Conservation (phyloP, 2,113 vertebrate species). For the Jaculus jaculus region DNA sequence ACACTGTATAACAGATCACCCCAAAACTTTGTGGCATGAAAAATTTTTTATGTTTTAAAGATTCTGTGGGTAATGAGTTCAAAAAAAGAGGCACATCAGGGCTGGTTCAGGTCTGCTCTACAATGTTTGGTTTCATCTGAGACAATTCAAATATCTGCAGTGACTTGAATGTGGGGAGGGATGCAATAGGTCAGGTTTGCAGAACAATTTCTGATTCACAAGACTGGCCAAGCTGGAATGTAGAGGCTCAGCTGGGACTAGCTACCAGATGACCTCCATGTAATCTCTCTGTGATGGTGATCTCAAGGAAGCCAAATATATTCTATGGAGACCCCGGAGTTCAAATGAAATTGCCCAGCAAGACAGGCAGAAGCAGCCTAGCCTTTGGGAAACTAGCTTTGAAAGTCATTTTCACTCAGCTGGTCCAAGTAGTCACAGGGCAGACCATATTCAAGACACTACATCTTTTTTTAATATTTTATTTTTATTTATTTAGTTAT, state of each 20-base stretch:
- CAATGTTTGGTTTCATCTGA: neutral
- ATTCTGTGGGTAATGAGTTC: neutral
- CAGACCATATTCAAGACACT: neutral
- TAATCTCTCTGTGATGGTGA: neutral
- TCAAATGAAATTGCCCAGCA: neutral
- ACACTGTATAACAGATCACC: neutral
- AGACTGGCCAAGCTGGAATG: too few relatives aligned
- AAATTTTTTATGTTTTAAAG: neutral
- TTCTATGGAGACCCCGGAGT: neutral
- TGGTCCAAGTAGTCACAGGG: neutral
- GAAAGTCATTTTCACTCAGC: neutral
- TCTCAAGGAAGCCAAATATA: neutral
- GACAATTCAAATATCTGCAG: neutral
- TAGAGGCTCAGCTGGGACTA: too few relatives aligned
- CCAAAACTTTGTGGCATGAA: neutral
- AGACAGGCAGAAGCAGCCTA: too few relatives aligned
- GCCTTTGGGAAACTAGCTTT: too few relatives aligned
- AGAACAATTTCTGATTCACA: neutral
- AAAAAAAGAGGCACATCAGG: neutral
- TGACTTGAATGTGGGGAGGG: neutral
- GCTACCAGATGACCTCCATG: neutral
- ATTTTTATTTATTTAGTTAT: too few relatives aligned
- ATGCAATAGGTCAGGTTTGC: too few relatives aligned
- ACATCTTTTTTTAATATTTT: too few relatives aligned
- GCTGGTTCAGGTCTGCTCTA: neutral